Conservation (phyloP, 2,113 vertebrate species). For the Apus apus region DNA sequence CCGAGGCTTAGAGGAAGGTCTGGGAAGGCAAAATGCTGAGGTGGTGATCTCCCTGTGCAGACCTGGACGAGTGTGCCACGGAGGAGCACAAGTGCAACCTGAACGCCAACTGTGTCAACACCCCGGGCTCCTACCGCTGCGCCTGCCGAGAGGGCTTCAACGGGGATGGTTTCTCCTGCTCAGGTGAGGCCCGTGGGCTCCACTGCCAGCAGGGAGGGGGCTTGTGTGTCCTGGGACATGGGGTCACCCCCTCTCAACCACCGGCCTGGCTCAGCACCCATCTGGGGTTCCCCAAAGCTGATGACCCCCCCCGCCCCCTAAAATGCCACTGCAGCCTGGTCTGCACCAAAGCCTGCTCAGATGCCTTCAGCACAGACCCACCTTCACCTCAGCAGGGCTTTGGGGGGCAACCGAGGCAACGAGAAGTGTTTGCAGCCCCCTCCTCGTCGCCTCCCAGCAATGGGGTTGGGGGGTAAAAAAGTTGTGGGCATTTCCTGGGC, state of each 20-base stretch:
- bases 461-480: neutral
- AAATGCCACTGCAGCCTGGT: neutral
- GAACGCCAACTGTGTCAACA: slow-evolving; percentile 88
- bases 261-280: neutral
- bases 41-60: slow-evolving; percentile 55
- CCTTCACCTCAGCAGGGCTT: neutral
- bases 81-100: slow-evolving; percentile 88
- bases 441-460: neutral
- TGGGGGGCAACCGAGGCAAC: neutral
- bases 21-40: neutral
- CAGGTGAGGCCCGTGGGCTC: slow-evolving; percentile 69
- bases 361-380: neutral
- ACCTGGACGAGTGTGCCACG: slow-evolving; percentile 87
- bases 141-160: slow-evolving; percentile 88
- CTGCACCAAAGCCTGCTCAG: neutral
- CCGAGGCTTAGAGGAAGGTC: neutral
- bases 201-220: rapidly evolving
- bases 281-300: neutral
- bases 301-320: too few relatives aligned
- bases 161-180: slow-evolving; percentile 89
- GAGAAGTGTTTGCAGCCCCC: neutral
- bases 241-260: neutral
- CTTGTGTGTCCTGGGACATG: neutral
- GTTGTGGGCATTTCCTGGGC: neutral
- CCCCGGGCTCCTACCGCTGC: slow-evolving; percentile 89